Evolutionary conservation across 2,888 invertebrate species (phyloP), one percentile per base, ranked within the genome.

Genomic region (Caenorhabditis sinica): DNA sequence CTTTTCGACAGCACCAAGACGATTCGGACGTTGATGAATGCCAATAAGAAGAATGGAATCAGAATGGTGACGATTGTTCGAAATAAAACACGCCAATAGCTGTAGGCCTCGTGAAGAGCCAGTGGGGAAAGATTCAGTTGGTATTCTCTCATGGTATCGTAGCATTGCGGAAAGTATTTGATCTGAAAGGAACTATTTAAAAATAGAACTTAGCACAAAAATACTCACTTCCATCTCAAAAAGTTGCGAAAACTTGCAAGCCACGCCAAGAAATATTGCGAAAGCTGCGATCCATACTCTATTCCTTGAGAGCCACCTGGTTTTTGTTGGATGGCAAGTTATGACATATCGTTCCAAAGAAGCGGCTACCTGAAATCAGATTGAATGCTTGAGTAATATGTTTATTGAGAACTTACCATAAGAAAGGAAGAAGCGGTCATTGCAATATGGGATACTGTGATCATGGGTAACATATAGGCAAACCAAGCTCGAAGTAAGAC

Each of bases 401-500:
- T 8, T 11, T 20, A 6, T 9, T 1, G n/a, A 33, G 15, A 23
- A 0, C 56, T 23, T 25, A 90, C 88, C 84, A 92, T 92, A 6
- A 92, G 80, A 75, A 92, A 91, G 6, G 91, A 89, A 25, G 91
- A 90, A 5, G 92, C 89, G 15, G 92, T 91, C 87, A 92, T 91
- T 30, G 90, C 90, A 11, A 92, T 90, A 79, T 92, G 92, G 9
- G 91, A 91, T 56, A 92, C 86, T 1, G 92, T 92, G 49, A 92
- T 86, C 88, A 92, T 89, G 20, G 91, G 92, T 30, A 90, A 84
- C 91, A 92, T 91, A 80, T 91, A 92, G 49, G 83, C 63, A 63
- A 89, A 91, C 91, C 91, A 92, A 5, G 91, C 89, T 49, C 88
- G 84, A 51, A 92, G 82, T 15, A 92, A 80, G 6, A 77, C 49